Base-by-base conservation (phyloP, 2,888 invertebrate species). In the Sarcophaga carnaria region DNA sequence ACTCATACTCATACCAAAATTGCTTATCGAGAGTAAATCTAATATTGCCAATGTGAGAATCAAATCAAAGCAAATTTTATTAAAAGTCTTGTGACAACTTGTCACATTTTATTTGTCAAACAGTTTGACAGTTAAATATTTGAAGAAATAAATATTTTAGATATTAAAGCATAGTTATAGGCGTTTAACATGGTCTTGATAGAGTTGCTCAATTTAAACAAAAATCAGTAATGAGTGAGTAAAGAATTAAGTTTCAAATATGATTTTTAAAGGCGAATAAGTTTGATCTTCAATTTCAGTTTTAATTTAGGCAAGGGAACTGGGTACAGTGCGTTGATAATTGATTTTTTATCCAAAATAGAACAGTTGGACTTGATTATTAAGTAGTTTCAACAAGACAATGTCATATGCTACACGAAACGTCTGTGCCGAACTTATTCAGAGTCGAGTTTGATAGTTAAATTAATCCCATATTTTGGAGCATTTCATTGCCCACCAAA, bases 1-100 rank as follows among this genome's bases (percentile, higher is more conserved):
- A 49, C 37, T 37, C 11, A 45, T 45, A 37, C 45, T 63, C 69
- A 27, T 62, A 17, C 22, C 2, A 62, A 59, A 66, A 66, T 72
- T 66, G 49, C 83, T 83, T 83, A 83, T 78, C 47, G 60, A 27
- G 66, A 67, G 49, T 72, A 83, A 72, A 78, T 83, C 64, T 72
- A 47, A 72, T 71, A 77, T 77, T 71, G 59, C 66, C 77, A 64
- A 77, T 77, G 64, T 70, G 59, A 63, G 63, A 54, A 76, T 63
- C 63, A 54, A 17, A 47, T 47, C 11, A 67, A 67, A 69, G 14
- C 4, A 54, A 75, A 69, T 81, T 74, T 20, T 63, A 75, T 70
- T 71, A 76, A 22, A 70, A 76, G 67, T 62, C 62, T 69, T 75
- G 25, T 75, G 77, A 64, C 77, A 82, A 66, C 37, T 20, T 77